Base-by-base conservation (phyloP, 2,888 invertebrate genomes). In the Ethmia dodecea region DNA sequence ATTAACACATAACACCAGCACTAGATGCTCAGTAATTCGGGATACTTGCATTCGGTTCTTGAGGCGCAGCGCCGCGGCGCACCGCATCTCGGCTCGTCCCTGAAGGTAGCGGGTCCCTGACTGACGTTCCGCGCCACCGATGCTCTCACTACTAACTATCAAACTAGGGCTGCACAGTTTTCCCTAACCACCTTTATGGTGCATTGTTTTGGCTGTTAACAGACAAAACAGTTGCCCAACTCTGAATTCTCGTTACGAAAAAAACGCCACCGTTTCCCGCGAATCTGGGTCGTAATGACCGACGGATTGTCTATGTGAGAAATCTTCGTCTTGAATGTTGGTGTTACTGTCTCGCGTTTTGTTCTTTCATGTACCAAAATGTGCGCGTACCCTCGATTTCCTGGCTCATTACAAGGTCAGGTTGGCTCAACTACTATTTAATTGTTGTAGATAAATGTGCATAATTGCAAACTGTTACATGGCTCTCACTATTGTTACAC, bases 11-110 rank as follows among this genome's bases (percentile, higher is more conserved):
- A n/a, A n/a, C n/a, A n/a, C n/a, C n/a, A n/a, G n/a, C n/a, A n/a
- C n/a, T n/a, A n/a, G n/a, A n/a, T n/a, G n/a, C n/a, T n/a, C 22
- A 22, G 9, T n/a, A 11, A 11, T 9, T 29, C 13, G 29, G 27
- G 60, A 78, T 84, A 84, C 84, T 86, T 83, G 81, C 86, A 86
- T 67, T 67, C 76, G 64, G 55, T 69, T 64, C 50, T 75, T 79
- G 49, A 84, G 56, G 33, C 75, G 64, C 46, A 58, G 55, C 29
- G 72, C 66, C 41, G 75, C 68, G 36, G 70, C 67, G 60, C 86
- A 86, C 67, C 80, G 84, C 84, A 86, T 86, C 33, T 29, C 35
- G 69, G 59, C 60, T 59, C 68, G 59, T 61, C 15, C 18, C 18
- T 10, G 8, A 10, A 10, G 13, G 26, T 9, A n/a, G 12, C 11